Base-by-base conservation (phyloP, 1,140 invertebrate species). In the Aphis craccivora region DNA sequence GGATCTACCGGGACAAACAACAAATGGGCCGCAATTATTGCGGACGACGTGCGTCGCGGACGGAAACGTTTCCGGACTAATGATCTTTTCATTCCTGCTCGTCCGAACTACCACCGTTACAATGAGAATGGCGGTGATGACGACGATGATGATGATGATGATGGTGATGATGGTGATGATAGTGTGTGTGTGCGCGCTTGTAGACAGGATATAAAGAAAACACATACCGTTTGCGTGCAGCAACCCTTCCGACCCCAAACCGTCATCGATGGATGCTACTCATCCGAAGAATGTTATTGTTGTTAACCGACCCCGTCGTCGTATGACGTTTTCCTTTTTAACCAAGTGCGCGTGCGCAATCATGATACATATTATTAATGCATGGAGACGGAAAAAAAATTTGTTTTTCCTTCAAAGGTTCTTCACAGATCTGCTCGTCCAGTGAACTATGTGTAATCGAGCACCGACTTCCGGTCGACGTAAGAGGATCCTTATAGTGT, bases 11-110 rank as follows among this genome's bases (percentile, higher is more conserved):
- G n/a, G 76, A 84, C 53, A 76, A 76, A 76, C 43, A 84, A 92
- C 91, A 81, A 92, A 92, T 92, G 91, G 45, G 30, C n/a, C 45
- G 45, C 91, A 92, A 92, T 81, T 92, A 83, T 92, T 91, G 55
- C 30, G 37, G 55, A 89, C 87, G 87, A 89, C 48, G 87, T 89
- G 86, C 86, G 48, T 35, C 48, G 86, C 48, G 35, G 48, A 22
- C 51, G 90, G 90, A 76, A 91, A 91, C 60, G 90, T 91, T 91
- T 91, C 55, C 51, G 88, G 35, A 89, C 88, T 89, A 89, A 89
- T 81, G 67, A 92, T 92, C 91, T 91, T 91, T 91, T 91, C 91
- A 81, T 92, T 92, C 67, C 91, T 91, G 90, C 22, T 22, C 35
- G 48, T 40, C 51, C 51, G 23, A 25, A 89, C 48, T 22, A 53